Evolutionary conservation across 2,797 vertebrate genomes (phyloP), one percentile per base, ranked within the genome.

Genomic region (Fringilla coelebs): DNA sequence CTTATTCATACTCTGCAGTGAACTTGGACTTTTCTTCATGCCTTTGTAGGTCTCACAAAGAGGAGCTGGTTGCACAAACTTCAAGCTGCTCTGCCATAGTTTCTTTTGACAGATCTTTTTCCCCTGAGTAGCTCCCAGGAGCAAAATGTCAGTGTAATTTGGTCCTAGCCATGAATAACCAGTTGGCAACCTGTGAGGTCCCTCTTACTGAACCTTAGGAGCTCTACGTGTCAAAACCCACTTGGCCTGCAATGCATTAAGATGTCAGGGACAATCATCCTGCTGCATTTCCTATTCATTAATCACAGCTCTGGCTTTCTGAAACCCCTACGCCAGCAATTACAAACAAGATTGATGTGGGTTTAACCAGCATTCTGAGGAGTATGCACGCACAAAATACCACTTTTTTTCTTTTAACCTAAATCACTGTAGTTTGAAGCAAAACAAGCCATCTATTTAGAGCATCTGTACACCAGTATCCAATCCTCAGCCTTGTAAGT

Each of bases 141-240:
- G 94, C 72, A 87, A 94, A 95, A 90, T 93, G 93, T 93, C 96
- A 96, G 29, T 73, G 75, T 90, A 66, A 96, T 95, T 96, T 89
- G 91, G 90, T 94, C 55, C 43, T 55, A 66, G 62, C 68, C 86
- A 88, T 78, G 92, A 89, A 88, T 70, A 95, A 65, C 92, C 87
- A 81, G 78, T 82, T 95, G 96, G 84, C 83, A 94, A 83, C 94
- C 81, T 81, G 90, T 90, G 87, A 87, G 86, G 66, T 94, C 84
- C 72, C 79, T 94, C 68, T 88, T 66, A 40, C 66, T 80, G 89
- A 93, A 95, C 91, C 72, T 87, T 87, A 71, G 87, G 78, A 96
- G 80, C 48, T 75, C 45, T 22, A 6, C 0, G 4, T 84, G 70
- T 92, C 89, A 91, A 70, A 90, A 65, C 60, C 25, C 74, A 8